Evolutionary conservation across 2,888 invertebrate genomes (phyloP).

Genomic region (Chaitophorus viminalis): DNA sequence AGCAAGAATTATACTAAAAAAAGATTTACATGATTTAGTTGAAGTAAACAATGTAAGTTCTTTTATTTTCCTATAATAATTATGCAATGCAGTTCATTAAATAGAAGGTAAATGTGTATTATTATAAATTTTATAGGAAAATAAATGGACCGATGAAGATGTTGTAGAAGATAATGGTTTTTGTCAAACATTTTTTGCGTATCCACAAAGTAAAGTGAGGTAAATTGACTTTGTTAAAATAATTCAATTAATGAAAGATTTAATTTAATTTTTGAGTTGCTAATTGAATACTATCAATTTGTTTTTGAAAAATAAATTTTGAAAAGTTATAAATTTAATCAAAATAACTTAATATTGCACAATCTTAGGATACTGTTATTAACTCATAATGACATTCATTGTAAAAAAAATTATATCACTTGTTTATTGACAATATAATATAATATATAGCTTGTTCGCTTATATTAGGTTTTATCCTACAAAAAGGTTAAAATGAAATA

Average conservation of each 20-base stretch:
- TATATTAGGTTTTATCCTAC: too few relatives aligned
- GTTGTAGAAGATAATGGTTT: conserved; percentile 17
- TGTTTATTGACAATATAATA: too few relatives aligned
- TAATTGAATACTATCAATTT: not conserved
- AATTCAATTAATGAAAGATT: not conserved
- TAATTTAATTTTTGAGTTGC: not conserved
- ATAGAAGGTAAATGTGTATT: not conserved
- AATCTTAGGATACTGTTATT: not conserved
- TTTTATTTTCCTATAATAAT: not conserved
- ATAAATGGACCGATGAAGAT: not conserved
- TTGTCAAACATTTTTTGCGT: conserved; percentile 50
- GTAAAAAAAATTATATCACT: too few relatives aligned
- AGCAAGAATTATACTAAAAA: conserved; percentile 60
- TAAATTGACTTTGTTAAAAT: not conserved
- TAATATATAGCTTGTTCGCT: too few relatives aligned
- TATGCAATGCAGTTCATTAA: not conserved
- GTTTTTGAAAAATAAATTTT: too few relatives aligned
- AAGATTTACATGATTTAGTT: conserved; percentile 63
- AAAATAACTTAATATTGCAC: not conserved
- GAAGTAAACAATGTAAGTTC: conserved; percentile 54
- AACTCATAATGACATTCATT: too few relatives aligned
- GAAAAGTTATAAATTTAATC: not conserved
- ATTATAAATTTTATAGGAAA: conserved; percentile 21
- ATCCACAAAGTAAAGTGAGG: conserved; percentile 60
- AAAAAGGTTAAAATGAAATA: too few relatives aligned